Conservation (phyloP, 2,888 invertebrate genomes). For the Diaphora mendica region DNA sequence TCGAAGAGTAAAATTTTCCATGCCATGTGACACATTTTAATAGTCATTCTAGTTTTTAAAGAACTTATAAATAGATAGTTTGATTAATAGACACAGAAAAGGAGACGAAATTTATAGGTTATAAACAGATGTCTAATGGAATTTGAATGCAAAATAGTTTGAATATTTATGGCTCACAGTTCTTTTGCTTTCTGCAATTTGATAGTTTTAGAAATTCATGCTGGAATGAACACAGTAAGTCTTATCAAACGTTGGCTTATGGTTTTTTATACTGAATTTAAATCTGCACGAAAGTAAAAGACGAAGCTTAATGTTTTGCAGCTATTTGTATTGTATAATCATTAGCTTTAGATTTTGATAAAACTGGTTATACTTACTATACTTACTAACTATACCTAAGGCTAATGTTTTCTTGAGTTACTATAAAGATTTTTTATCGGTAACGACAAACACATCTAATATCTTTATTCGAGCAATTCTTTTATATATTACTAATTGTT, state of each 20-base stretch:
- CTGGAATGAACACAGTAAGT: background rate
- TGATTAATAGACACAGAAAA: background rate
- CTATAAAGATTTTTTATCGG: too few relatives aligned
- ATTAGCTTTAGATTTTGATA: background rate
- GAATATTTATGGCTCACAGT: background rate
- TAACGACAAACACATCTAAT: too few relatives aligned
- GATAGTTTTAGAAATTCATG: background rate
- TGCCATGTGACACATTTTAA: background rate
- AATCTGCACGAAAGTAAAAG: background rate
- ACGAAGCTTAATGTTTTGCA: background rate
- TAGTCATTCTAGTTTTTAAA: background rate
- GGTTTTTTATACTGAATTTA: too few relatives aligned
- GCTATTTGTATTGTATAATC: background rate
- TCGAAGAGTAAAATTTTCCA: slow-evolving; percentile 3
- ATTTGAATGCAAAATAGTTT: background rate
- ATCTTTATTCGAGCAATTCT: too few relatives aligned
- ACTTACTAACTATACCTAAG: background rate
- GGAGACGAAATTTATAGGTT: background rate
- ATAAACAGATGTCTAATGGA: background rate
- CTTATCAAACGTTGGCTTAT: too few relatives aligned
- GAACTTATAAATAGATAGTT: background rate
- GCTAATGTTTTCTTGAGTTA: background rate
- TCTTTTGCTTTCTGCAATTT: background rate
- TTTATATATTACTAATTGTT: too few relatives aligned
- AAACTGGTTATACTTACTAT: background rate